These are phyloP conservation scores for Eilema caniola DNA, from an alignment of 2,888 invertebrate species.

Conservation along the genomic window DNA sequence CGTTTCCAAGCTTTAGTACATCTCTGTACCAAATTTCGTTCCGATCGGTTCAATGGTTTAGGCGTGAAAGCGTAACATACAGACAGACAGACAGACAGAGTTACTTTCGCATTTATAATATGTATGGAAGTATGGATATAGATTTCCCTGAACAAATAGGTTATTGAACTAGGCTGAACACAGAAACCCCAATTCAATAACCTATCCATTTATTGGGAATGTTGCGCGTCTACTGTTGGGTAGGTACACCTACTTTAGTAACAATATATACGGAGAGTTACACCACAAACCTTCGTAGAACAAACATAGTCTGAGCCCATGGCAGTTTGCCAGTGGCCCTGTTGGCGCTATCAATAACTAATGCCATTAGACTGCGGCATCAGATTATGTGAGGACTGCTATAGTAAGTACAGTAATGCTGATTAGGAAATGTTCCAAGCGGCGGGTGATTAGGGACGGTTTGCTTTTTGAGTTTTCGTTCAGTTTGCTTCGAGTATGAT, in stretches of 20 bases:
- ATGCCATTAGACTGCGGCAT: slow-evolving; percentile 40
- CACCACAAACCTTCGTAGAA: slow-evolving; percentile 26
- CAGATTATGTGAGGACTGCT: slow-evolving; percentile 14
- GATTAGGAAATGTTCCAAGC: slow-evolving; percentile 7
- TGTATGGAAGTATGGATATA: too few species aligned
- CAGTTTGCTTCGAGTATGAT: too few species aligned
- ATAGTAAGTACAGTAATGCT: slow-evolving; percentile 19
- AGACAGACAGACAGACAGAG: too few species aligned
- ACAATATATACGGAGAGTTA: too few species aligned
- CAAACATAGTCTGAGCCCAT: slow-evolving; percentile 43
- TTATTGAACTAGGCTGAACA: background rate
- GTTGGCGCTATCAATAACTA: slow-evolving; percentile 49
- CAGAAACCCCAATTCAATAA: slow-evolving; percentile 21
- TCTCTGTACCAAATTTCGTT: too few species aligned
- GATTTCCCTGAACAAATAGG: background rate
- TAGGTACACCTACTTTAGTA: too few species aligned
- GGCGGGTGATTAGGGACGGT: background rate
- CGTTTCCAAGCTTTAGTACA: too few species aligned
- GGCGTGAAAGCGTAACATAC: too few species aligned
- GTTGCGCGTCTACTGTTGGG: slow-evolving; percentile 29
- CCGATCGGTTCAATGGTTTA: too few species aligned
- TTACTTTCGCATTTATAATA: too few species aligned
- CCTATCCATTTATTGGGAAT: slow-evolving; percentile 20
- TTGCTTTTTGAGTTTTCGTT: background rate
- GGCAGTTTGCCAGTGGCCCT: slow-evolving; percentile 49